phyloP scores from a whole-genome alignment of 1,140 invertebrate genomes.

The Scylla paramamosain region DNA sequence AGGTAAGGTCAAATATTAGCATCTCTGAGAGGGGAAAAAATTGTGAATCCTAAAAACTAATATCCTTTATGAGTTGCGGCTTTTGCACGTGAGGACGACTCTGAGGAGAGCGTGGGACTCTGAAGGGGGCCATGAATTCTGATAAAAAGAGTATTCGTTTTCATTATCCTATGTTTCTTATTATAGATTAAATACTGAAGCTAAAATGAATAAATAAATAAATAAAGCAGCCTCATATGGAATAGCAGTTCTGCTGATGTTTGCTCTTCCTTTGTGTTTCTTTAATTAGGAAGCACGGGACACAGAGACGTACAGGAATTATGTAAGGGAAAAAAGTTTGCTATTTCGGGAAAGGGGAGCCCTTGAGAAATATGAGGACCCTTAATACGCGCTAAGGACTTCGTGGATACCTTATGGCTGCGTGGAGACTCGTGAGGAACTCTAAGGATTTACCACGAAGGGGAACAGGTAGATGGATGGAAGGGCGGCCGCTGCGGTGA shows the following conservation, averaged over 20 bases:
- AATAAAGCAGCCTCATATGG: no score
- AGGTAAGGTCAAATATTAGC: neutral
- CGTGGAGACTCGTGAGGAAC: neutral
- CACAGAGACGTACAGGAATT: neutral
- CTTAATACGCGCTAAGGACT: neutral
- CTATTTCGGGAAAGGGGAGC: no score
- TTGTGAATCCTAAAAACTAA: constrained; percentile 14
- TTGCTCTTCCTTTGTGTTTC: no score
- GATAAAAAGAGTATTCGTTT: no score
- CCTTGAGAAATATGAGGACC: neutral
- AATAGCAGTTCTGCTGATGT: no score
- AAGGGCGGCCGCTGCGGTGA: neutral
- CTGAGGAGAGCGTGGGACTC: no score
- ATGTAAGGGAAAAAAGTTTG: neutral
- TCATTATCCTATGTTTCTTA: no score
- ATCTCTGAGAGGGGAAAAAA: neutral
- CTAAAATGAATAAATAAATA: neutral
- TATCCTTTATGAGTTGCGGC: constrained; percentile 1
- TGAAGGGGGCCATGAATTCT: no score
- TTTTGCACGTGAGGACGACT: neutral
- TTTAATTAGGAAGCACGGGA: no score
- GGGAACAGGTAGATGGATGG: neutral
- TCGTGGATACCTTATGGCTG: neutral
- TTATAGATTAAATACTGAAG: no score
- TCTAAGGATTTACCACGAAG: constrained; percentile 10